phyloP scores from a whole-genome alignment of 1,140 invertebrate species.

The Drosophila quadrilineata region DNA sequence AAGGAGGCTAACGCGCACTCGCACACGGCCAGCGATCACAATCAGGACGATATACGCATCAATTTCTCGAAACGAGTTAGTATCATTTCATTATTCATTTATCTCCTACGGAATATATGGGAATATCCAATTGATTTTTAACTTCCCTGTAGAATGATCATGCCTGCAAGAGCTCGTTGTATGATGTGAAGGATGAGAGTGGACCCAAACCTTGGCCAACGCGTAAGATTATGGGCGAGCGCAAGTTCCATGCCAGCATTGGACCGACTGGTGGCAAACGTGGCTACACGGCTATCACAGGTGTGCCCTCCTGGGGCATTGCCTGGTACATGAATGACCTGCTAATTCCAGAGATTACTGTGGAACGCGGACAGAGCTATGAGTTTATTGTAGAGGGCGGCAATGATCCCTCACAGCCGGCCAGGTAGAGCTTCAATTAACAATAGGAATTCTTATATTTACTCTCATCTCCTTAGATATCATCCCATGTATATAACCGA shows the following conservation, averaged over 20 bases:
- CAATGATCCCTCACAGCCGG: slow-evolving; percentile 85
- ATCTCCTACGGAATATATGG: neutral
- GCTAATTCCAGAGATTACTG: slow-evolving; percentile 93
- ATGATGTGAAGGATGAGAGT: slow-evolving; percentile 82
- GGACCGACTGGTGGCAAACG: slow-evolving; percentile 91
- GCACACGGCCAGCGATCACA: slow-evolving; percentile 86
- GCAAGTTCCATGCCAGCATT: slow-evolving; percentile 88
- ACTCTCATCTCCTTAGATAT: slow-evolving; percentile 83
- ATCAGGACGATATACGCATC: slow-evolving; percentile 88
- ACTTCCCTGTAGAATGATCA: slow-evolving; percentile 62
- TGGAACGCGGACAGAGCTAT: slow-evolving; percentile 94
- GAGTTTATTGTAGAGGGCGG: slow-evolving; percentile 93
- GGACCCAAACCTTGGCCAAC: slow-evolving; percentile 86
- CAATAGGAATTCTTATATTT: no score
- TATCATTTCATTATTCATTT: neutral
- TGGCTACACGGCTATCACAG: slow-evolving; percentile 91
- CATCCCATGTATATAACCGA: slow-evolving; percentile 97
- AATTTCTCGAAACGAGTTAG: slow-evolving; percentile 85
- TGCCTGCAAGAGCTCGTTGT: slow-evolving; percentile 77
- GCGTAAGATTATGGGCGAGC: slow-evolving; percentile 81
- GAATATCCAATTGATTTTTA: neutral
- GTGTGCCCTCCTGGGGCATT: slow-evolving; percentile 92
- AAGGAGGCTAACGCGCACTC: slow-evolving; percentile 92
- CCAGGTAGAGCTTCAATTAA: slow-evolving; percentile 82
- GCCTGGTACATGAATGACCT: slow-evolving; percentile 97